Conservation (phyloP, 2,113 vertebrate genomes). For the Gymnobelideus leadbeateri region DNA sequence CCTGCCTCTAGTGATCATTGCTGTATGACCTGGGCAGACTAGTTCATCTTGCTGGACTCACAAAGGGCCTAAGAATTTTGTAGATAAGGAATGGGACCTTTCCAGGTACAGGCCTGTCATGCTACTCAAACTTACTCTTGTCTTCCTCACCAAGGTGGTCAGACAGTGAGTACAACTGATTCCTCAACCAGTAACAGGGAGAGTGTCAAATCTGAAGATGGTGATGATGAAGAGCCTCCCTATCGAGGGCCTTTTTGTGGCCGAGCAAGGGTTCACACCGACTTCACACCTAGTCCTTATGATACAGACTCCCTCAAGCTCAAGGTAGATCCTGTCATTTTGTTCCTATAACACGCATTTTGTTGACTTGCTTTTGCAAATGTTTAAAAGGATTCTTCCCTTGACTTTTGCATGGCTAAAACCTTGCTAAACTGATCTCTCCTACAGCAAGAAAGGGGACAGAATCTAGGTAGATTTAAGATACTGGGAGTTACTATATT, state of each 20-base stretch:
- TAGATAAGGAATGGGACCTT: background rate
- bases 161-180: constrained; percentile 98
- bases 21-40: background rate
- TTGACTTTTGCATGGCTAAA: background rate
- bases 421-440: background rate
- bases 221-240: constrained; percentile 96
- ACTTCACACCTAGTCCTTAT: constrained; percentile 99
- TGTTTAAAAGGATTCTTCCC: background rate
- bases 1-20: background rate
- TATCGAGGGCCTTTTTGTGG: constrained; percentile 99
- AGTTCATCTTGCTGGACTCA: background rate
- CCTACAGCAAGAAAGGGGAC: background rate
- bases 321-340: constrained; percentile 87
- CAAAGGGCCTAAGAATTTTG: background rate
- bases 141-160: constrained; percentile 88
- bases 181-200: constrained; percentile 98
- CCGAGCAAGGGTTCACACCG: constrained; percentile 95
- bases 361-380: background rate
- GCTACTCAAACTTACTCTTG: background rate
- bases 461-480: background rate
- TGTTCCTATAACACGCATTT: background rate
- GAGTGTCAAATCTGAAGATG: constrained; percentile 98
- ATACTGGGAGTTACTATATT: background rate
- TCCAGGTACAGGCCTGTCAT: background rate
- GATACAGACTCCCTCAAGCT: constrained; percentile 98